Percentiles rank a stretch among this genome's conserved stretches.
Evolutionary conservation across 2,113 vertebrate genomes (phyloP).

Genomic region (Mugil cephalus): DNA sequence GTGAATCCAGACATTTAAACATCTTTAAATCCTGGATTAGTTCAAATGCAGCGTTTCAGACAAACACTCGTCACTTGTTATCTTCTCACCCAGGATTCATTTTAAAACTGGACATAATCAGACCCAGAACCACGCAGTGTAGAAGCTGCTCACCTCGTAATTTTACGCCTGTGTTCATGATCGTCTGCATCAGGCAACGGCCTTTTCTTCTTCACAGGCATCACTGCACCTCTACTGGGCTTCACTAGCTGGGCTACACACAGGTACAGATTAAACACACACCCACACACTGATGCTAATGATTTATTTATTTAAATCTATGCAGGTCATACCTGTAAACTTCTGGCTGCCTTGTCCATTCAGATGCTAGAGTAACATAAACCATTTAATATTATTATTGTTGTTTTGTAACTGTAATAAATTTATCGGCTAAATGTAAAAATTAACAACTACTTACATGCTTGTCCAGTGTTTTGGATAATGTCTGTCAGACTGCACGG

Average conservation of each 20-base stretch:
- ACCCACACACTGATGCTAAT: no score
- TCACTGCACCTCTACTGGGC: constrained; percentile 76
- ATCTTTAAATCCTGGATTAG: no score
- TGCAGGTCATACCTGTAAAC: constrained; percentile 70
- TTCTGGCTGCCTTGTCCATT: constrained; percentile 79
- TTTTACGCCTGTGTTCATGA: constrained; percentile 89
- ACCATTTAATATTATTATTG: background rate
- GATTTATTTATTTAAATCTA: background rate
- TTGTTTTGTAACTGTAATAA: no score
- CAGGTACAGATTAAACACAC: background rate
- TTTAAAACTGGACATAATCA: background rate
- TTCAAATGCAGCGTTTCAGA: no score
- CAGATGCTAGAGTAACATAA: constrained; percentile 67
- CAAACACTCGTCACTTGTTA: no score
- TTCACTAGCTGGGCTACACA: constrained; percentile 66
- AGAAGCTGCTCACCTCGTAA: constrained; percentile 85
- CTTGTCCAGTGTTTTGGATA: constrained; percentile 72
- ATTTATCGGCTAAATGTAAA: background rate
- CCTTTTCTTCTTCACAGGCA: constrained; percentile 97
- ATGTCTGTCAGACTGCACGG: constrained; percentile 31
- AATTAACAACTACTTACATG: constrained; percentile 60
- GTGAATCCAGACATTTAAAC: no score
- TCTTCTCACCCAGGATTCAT: no score
- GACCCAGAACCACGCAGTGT: background rate
- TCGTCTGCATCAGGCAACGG: constrained; percentile 89